These are phyloP conservation scores for Trisateles emortualis DNA, from an alignment of 2,888 invertebrate species.

Conservation along the genomic window DNA sequence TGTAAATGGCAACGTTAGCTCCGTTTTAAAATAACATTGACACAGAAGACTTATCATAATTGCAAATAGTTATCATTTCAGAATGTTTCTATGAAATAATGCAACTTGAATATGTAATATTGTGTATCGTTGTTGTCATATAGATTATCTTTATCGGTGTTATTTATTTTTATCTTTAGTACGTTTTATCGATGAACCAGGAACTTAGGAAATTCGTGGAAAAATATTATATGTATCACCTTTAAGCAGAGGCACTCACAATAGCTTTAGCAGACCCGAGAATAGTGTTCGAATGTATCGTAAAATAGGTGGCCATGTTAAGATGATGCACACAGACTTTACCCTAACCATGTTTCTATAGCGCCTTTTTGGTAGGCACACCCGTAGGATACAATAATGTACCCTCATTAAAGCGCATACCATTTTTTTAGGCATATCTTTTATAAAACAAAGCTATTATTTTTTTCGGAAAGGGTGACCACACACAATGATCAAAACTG, in stretches of 20 bases:
- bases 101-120: neutral
- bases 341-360: constrained; percentile 48
- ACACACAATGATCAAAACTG: no score
- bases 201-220: neutral
- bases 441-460: no score
- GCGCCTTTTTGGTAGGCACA: constrained; percentile 56
- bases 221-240: constrained; percentile 1
- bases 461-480: no score
- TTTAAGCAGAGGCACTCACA: no score
- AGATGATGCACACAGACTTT: constrained; percentile 45
- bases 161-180: neutral
- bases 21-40: neutral
- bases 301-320: constrained; percentile 48
- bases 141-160: constrained; percentile 11
- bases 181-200: constrained; percentile 12
- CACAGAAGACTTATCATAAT: neutral
- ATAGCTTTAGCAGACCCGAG: no score
- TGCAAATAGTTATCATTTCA: neutral
- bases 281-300: constrained; percentile 28
- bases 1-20: constrained; percentile 27
- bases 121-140: constrained; percentile 11
- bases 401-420: constrained; percentile 47
- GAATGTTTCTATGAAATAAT: constrained; percentile 4
- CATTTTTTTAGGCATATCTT: neutral
- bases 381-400: constrained; percentile 27